A percentile compares a stretch with the other conserved stretches of the same genome.
Conservation (phyloP, 1,140 invertebrate genomes). For the Yoshiicerus persimilis region DNA sequence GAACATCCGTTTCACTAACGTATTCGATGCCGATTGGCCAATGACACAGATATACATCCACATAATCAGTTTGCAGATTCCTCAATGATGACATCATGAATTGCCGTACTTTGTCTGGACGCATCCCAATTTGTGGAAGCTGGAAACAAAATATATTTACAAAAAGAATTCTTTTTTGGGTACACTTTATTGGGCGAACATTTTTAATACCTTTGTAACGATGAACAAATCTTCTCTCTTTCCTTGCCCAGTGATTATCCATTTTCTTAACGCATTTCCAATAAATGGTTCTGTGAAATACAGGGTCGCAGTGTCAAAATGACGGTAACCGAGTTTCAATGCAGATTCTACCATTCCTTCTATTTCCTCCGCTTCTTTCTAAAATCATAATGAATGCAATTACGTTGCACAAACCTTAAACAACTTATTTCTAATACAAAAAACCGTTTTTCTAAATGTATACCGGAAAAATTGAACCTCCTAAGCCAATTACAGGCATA, state of each 20-base stretch:
- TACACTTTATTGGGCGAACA: too few species aligned
- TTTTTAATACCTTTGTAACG: neutral
- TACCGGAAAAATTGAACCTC: neutral
- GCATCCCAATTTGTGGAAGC: slow-evolving; percentile 52
- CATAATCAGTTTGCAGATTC: slow-evolving; percentile 72
- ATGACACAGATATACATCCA: slow-evolving; percentile 70
- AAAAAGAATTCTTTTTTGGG: neutral
- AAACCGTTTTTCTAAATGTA: too few species aligned
- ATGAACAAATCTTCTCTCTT: neutral
- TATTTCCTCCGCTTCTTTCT: neutral
- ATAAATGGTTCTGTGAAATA: slow-evolving; percentile 43
- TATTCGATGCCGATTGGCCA: slow-evolving; percentile 52
- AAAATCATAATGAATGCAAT: neutral
- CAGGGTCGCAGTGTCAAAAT: neutral
- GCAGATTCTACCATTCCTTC: slow-evolving; percentile 31
- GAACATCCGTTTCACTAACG: slow-evolving; percentile 38
- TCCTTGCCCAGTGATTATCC: slow-evolving; percentile 35
- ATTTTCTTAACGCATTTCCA: slow-evolving; percentile 51
- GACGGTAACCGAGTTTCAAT: slow-evolving; percentile 52
- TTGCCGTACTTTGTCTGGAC: slow-evolving; percentile 68
- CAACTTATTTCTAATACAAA: too few species aligned
- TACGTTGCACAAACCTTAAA: too few species aligned
- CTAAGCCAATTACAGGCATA: neutral
- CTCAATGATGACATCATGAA: slow-evolving; percentile 71
- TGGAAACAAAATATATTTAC: neutral